phyloP scores from a whole-genome alignment of 2,797 vertebrate genomes.

The Carcharodon carcharias region DNA sequence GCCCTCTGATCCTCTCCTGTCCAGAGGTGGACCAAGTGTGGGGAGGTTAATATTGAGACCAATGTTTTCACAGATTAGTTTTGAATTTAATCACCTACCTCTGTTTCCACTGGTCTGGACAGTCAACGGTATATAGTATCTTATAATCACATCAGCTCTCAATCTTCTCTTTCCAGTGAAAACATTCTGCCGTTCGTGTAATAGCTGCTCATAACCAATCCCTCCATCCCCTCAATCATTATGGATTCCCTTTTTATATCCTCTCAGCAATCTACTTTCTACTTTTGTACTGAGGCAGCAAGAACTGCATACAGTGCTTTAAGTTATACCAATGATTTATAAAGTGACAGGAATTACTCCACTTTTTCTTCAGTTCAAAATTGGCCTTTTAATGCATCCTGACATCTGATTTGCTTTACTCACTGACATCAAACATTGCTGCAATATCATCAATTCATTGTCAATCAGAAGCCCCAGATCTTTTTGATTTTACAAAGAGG shows the following conservation, averaged over 20 bases:
- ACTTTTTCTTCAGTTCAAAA: background rate
- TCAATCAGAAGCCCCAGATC: background rate
- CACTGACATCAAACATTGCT: background rate
- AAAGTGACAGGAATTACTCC: background rate
- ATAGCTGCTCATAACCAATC: background rate
- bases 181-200: background rate
- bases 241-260: background rate
- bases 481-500: background rate
- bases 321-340: background rate
- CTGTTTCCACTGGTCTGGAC: background rate
- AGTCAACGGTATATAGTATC: background rate
- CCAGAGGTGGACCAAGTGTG: background rate
- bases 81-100: background rate
- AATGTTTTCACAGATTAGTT: background rate
- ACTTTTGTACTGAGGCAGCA: background rate
- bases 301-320: background rate
- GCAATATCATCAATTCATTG: background rate
- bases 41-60: background rate
- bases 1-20: background rate
- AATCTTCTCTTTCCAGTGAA: background rate
- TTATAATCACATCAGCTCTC: background rate
- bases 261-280: background rate
- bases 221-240: background rate
- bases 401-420: background rate
- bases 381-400: background rate